These are phyloP conservation scores for Drosophila kambysellisi DNA, from an alignment of 2,888 invertebrate genomes.

Conservation along the genomic window DNA sequence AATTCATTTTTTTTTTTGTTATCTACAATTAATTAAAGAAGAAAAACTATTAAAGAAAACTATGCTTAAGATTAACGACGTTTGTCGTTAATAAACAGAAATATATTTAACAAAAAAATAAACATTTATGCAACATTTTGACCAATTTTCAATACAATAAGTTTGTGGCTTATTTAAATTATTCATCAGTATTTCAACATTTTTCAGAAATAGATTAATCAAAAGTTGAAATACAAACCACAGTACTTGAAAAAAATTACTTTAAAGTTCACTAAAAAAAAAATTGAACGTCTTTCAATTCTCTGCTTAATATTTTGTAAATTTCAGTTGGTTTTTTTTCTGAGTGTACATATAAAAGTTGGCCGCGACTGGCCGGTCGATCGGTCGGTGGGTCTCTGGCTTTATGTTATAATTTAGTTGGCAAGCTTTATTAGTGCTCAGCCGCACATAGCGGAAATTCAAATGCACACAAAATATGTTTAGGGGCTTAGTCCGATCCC, in stretches of 20 bases:
- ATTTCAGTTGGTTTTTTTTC: neutral
- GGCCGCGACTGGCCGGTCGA: slow-evolving; percentile 2
- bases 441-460: slow-evolving; percentile 76
- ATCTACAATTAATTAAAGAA: neutral
- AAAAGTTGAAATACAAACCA: neutral
- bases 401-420: slow-evolving; percentile 78
- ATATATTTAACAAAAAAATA: neutral
- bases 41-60: neutral
- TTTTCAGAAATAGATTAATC: neutral
- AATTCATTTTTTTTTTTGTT: too few species aligned
- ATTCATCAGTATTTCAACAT: neutral
- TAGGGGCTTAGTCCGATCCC: slow-evolving; percentile 28
- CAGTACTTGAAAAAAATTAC: neutral
- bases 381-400: slow-evolving; percentile 32
- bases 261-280: neutral
- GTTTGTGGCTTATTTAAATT: neutral
- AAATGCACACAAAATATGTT: slow-evolving; percentile 77
- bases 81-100: neutral
- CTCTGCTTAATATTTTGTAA: neutral
- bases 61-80: neutral
- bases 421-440: slow-evolving; percentile 70
- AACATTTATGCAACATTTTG: neutral
- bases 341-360: slow-evolving; percentile 8
- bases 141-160: neutral
- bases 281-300: neutral